Conservation (phyloP, 2,888 invertebrate genomes). For the Xestia rhomboidea region DNA sequence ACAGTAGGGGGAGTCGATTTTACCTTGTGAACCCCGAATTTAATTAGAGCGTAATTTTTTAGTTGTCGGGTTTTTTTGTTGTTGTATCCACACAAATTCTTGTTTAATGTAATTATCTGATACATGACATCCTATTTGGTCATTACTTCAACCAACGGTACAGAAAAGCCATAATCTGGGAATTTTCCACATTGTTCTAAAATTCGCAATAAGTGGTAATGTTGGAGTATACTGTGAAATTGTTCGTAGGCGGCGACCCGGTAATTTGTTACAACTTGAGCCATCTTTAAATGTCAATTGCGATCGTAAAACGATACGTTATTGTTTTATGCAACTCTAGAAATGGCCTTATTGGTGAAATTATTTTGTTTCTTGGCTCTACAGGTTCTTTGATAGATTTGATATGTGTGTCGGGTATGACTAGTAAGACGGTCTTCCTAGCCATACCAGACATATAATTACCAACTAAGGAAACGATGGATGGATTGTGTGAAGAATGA, state of each 20-base stretch:
- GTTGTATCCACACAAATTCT: too few species aligned
- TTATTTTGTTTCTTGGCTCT: conserved; percentile 8
- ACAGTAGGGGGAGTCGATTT: too few species aligned
- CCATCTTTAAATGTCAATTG: conserved; percentile 56
- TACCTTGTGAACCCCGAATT: too few species aligned
- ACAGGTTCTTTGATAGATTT: not conserved
- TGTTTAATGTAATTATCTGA: not conserved
- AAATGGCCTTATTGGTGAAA: conserved; percentile 14
- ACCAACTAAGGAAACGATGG: too few species aligned
- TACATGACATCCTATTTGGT: not conserved
- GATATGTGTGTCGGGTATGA: not conserved
- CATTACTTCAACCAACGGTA: not conserved
- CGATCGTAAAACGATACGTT: conserved; percentile 49
- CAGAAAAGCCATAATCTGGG: not conserved
- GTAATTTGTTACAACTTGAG: conserved; percentile 27
- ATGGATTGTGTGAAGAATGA: too few species aligned
- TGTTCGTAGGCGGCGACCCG: conserved; percentile 41
- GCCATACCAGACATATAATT: too few species aligned
- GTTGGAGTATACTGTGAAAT: conserved; percentile 13
- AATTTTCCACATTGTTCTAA: conserved; percentile 18
- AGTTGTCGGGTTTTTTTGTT: too few species aligned
- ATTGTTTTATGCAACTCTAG: conserved; percentile 54
- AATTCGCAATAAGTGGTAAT: conserved; percentile 20
- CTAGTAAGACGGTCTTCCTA: too few species aligned
- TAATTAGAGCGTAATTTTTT: too few species aligned